Evolutionary conservation across 2,797 vertebrate genomes (phyloP).

Genomic region (Furcifer pardalis): DNA sequence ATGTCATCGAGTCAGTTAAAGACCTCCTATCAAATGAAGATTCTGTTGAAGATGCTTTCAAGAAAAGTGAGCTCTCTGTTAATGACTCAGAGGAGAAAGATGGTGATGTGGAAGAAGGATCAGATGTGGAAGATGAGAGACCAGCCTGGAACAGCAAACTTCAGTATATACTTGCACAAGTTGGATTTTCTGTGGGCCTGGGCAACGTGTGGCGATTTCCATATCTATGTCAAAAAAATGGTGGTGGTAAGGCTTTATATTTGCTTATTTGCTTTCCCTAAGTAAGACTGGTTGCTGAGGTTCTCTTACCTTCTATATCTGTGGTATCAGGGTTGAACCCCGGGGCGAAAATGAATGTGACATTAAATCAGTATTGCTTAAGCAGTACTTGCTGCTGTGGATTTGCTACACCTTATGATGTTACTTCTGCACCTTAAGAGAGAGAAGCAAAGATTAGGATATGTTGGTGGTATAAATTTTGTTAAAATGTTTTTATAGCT

Average conservation of each 20-base stretch:
- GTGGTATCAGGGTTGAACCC: not conserved
- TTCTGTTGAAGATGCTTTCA: constrained; percentile 90
- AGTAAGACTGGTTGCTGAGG: not conserved
- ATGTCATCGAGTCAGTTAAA: constrained; percentile 94
- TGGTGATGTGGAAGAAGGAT: constrained; percentile 78
- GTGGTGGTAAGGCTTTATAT: constrained; percentile 87
- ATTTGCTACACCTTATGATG: not conserved
- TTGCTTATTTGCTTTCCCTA: constrained; percentile 3
- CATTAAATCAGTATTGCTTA: not conserved
- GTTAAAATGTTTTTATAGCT: not conserved
- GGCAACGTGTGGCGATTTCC: constrained; percentile 99
- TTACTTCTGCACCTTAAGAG: not conserved
- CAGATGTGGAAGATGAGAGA: constrained; percentile 86
- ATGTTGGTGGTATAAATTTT: not conserved
- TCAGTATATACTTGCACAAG: constrained; percentile 97
- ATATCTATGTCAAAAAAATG: constrained; percentile 98
- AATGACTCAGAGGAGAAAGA: constrained; percentile 82
- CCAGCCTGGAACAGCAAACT: constrained; percentile 97
- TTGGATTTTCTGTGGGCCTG: constrained; percentile 97
- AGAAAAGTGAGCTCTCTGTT: constrained; percentile 91
- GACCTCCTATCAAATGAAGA: constrained; percentile 98
- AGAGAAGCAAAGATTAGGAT: not conserved
- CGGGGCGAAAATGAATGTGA: not conserved
- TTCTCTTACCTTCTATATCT: not conserved
- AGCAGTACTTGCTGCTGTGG: not conserved